These are phyloP conservation scores for Caradrina kadenii DNA, from an alignment of 2,888 invertebrate species.

Conservation along the genomic window DNA sequence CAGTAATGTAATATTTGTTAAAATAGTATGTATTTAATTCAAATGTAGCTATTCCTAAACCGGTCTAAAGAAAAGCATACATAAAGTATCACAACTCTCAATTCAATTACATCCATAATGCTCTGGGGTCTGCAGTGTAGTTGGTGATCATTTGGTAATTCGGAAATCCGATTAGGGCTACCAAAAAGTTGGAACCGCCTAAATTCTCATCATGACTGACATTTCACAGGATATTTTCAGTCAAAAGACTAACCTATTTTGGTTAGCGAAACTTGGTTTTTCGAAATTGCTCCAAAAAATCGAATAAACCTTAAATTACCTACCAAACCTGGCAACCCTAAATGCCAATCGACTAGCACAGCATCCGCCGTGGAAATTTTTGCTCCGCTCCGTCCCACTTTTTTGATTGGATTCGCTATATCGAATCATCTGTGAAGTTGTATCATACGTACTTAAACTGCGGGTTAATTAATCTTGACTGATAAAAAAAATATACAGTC, in stretches of 20 bases:
- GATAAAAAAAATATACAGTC: no score
- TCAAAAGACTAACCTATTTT: background rate
- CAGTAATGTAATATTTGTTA: no score
- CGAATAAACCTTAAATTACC: background rate
- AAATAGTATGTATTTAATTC: no score
- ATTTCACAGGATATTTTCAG: background rate
- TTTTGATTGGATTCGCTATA: constrained; percentile 54
- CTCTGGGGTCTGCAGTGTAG: background rate
- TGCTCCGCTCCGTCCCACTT: constrained; percentile 58
- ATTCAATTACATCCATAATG: background rate
- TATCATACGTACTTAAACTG: constrained; percentile 5
- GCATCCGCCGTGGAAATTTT: constrained; percentile 67
- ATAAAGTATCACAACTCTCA: no score
- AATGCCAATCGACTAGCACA: constrained; percentile 46
- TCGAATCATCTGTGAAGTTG: constrained; percentile 38
- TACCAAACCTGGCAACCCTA: constrained; percentile 15
- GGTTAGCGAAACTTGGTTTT: background rate
- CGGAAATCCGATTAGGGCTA: background rate
- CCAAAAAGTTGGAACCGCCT: background rate
- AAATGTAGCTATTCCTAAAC: no score
- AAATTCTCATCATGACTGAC: background rate
- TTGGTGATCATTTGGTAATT: background rate
- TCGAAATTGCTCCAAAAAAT: background rate
- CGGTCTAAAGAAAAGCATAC: no score
- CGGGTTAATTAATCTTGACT: background rate